Evolutionary conservation across 2,797 vertebrate species (phyloP).

Genomic region (Acanthornis magna): DNA sequence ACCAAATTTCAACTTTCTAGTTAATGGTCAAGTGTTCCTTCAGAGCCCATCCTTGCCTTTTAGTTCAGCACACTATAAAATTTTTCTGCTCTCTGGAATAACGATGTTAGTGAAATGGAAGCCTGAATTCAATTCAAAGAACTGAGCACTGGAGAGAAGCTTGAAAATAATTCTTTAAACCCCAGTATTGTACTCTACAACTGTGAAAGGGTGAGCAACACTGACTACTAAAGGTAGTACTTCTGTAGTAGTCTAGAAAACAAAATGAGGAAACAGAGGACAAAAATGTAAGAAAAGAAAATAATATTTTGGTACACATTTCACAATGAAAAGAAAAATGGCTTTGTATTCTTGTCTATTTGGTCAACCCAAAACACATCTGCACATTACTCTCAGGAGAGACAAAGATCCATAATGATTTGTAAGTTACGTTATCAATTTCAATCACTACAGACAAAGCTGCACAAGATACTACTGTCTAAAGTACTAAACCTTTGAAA

Average conservation of each 20-base stretch:
- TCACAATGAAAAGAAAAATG: neutral
- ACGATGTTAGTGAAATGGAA: neutral
- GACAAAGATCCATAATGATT: neutral
- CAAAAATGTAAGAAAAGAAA: neutral
- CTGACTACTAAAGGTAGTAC: accelerated
- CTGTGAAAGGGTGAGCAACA: neutral
- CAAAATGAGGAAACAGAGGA: neutral
- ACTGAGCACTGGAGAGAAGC: neutral
- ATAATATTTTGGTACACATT: neutral
- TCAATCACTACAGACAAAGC: neutral
- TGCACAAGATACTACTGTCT: neutral
- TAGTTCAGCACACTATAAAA: neutral
- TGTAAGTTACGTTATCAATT: neutral
- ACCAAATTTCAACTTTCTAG: neutral
- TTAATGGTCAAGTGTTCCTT: neutral
- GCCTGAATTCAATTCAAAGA: neutral
- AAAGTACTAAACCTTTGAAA: neutral
- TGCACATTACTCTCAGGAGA: neutral
- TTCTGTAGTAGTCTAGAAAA: neutral
- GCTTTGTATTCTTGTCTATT: neutral
- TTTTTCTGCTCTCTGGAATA: neutral
- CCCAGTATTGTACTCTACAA: neutral
- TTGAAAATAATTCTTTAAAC: neutral
- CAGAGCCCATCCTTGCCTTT: neutral
- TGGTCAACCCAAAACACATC: neutral